A percentile compares a stretch with the other conserved stretches of the same genome.
Evolutionary conservation across 2,888 invertebrate species (phyloP).

Genomic region (Epinotia brunnichana): DNA sequence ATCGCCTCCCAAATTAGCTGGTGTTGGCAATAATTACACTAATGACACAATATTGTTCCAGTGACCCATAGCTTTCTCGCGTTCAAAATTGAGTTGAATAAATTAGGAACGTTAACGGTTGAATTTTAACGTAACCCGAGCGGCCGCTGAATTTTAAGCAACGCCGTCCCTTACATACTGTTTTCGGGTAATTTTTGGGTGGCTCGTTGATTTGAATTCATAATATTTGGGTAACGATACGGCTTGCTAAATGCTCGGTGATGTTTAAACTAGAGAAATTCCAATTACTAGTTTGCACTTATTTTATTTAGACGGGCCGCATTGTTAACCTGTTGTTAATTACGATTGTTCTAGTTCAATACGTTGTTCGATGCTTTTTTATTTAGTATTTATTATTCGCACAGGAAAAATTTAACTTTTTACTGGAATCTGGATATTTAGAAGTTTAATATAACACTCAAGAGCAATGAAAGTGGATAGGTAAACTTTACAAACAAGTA

Average conservation of each 20-base stretch:
- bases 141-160: constrained; percentile 49
- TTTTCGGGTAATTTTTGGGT: constrained; percentile 26
- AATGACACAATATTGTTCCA: constrained; percentile 31
- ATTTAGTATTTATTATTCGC: too few species aligned
- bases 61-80: constrained; percentile 65
- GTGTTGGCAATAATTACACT: constrained; percentile 34
- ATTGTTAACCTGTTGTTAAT: too few species aligned
- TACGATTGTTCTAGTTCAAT: too few species aligned
- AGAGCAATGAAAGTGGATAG: too few species aligned
- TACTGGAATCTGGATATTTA: neutral
- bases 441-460: neutral
- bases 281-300: neutral
- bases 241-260: neutral
- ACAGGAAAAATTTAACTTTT: too few species aligned
- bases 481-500: too few species aligned
- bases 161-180: constrained; percentile 33
- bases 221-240: constrained; percentile 17
- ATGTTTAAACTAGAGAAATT: neutral
- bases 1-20: constrained; percentile 21
- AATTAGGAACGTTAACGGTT: constrained; percentile 73
- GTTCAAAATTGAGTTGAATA: constrained; percentile 79
- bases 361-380: too few species aligned
- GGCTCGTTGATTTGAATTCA: constrained; percentile 24
- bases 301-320: neutral
- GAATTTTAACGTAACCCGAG: constrained; percentile 72